Conservation (phyloP, 2,888 invertebrate species). For the Synergus japonicus region DNA sequence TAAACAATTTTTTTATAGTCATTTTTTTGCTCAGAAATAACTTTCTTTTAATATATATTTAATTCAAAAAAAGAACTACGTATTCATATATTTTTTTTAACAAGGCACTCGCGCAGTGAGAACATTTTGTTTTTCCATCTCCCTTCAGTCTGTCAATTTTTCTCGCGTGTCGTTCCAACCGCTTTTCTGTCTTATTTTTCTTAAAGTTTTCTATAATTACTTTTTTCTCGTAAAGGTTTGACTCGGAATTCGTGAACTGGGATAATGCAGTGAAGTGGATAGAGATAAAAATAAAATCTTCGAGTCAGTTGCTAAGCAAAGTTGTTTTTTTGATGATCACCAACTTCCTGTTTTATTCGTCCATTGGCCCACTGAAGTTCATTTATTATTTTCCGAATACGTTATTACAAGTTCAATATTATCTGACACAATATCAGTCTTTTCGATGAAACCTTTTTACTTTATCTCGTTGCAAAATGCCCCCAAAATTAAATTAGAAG, state of each 20-base stretch:
- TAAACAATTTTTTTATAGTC: constrained; percentile 14
- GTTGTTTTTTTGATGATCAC: not conserved
- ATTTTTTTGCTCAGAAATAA: constrained; percentile 43
- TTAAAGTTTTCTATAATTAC: not conserved
- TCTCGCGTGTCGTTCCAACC: constrained; percentile 8
- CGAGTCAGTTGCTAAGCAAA: not conserved
- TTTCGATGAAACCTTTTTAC: not conserved
- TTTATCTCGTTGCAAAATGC: not conserved
- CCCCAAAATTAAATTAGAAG: not conserved
- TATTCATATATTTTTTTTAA: constrained; percentile 3
- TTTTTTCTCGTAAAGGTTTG: not conserved
- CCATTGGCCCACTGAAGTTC: not conserved
- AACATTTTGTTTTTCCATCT: constrained; percentile 15
- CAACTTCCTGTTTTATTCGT: not conserved
- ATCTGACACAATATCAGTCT: not conserved
- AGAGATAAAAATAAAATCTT: not conserved
- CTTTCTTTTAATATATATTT: not conserved
- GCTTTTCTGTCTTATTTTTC: constrained; percentile 11
- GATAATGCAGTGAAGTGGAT: not conserved
- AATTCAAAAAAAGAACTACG: not conserved
- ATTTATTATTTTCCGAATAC: not conserved
- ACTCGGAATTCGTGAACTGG: not conserved
- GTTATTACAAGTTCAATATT: not conserved
- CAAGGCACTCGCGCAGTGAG: not conserved
- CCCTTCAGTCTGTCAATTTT: constrained; percentile 29